Evolutionary conservation across 2,113 vertebrate genomes (phyloP), one percentile per base, ranked within the genome.

Genomic region (Atherinomorus stipes): DNA sequence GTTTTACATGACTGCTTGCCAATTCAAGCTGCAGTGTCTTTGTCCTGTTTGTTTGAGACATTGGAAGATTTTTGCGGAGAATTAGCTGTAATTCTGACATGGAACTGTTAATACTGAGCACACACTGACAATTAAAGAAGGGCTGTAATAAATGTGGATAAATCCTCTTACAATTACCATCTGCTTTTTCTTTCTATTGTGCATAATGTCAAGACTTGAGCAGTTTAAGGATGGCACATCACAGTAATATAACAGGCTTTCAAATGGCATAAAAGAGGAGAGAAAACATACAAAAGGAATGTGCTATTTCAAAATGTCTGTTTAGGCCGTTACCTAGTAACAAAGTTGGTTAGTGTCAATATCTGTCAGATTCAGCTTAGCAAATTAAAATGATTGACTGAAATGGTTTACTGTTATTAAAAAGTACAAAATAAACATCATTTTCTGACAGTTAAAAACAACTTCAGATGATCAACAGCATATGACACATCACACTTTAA

Each of bases 301-400:
- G 26, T 28, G 60, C 34, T 44, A 12, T 62, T 71, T 59, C n/a
- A 31, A 51, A 47, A 12, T 1, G 18, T 18, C 12, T 7, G 18
- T 47, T 72, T 4, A 6, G 37, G 57, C 38, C 57, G 49, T 76
- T 74, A 84, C 71, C 64, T 53, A 61, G 50, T 57, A 64, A 75
- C 34, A 37, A 56, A 51, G 26, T 19, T 37, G 34, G 47, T 31
- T 25, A 78, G 44, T 81, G 71, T 78, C 74, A 75, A 62, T 15
- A 47, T 60, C 15, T 49, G 58, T 80, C 28, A 50, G 77, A 60
- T n/a, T 59, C 19, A 34, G 31, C 4, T 28, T 28, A 28, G 3
- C 28, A 2, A 63, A 23, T 63, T 13, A 73, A 40, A 73, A 18
- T 73, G 70, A 64, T 34, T 26, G 70, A 72, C 52, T 56, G 47